Evolutionary conservation across 2,888 invertebrate species (phyloP).

Genomic region (Spisula solida): DNA sequence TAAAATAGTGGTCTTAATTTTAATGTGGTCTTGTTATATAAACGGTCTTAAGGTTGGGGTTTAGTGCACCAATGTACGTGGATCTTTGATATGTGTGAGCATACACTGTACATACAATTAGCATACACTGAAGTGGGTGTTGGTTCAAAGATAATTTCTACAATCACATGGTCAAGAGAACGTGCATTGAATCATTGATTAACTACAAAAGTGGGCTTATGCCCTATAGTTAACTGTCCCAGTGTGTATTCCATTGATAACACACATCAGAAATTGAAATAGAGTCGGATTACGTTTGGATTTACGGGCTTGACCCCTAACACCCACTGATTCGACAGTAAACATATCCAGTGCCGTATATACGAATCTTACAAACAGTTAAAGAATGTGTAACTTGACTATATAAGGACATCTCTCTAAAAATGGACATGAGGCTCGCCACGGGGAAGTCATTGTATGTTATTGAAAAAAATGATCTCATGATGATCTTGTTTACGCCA

Average conservation of each 20-base stretch:
- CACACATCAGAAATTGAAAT: neutral
- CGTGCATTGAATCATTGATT: neutral
- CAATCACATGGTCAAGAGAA: neutral
- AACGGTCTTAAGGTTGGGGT: too few species aligned
- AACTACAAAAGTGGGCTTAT: neutral
- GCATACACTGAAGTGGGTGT: neutral
- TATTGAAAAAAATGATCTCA: conserved; percentile 18
- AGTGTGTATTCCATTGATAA: neutral
- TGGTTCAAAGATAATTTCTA: neutral
- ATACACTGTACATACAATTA: too few species aligned
- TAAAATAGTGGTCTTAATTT: too few species aligned
- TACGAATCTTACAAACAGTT: conserved; percentile 14
- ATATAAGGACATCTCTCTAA: conserved; percentile 32
- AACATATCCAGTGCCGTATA: neutral
- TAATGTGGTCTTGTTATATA: too few species aligned
- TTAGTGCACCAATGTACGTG: too few species aligned
- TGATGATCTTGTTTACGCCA: neutral
- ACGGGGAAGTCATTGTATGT: conserved; percentile 29
- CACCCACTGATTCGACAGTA: conserved; percentile 8
- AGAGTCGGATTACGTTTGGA: neutral
- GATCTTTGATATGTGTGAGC: too few species aligned
- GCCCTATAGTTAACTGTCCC: too few species aligned
- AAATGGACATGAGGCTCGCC: conserved; percentile 1
- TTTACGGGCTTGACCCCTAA: conserved; percentile 1
- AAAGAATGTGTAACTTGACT: conserved; percentile 36